Percentiles rank a stretch among this genome's conserved stretches.
Conservation (phyloP, 2,888 invertebrate genomes). For the Rhagonycha fulva region DNA sequence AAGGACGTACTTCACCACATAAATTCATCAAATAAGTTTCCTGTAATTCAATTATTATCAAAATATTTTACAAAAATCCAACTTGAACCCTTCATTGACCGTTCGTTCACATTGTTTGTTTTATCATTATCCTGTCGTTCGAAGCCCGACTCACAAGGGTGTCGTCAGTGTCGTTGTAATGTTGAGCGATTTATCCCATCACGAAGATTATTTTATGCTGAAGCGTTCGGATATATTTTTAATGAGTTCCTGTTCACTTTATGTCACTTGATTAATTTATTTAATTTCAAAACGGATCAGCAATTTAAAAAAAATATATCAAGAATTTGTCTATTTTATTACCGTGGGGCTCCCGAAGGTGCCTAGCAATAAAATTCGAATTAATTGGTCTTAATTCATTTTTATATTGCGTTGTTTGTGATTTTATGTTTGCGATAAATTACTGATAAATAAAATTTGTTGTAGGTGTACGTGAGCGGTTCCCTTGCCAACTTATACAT, state of each 20-base stretch:
- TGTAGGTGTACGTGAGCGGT: constrained; percentile 72
- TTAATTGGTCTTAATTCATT: background rate
- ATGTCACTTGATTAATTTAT: background rate
- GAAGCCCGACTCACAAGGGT: background rate
- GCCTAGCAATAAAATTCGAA: background rate
- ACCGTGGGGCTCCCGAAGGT: background rate
- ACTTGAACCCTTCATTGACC: background rate
- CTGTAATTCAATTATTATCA: background rate
- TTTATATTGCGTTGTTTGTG: background rate
- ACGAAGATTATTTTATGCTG: background rate
- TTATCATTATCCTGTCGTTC: background rate
- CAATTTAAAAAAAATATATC: background rate
- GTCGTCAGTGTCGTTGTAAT: background rate
- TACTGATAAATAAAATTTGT: constrained; percentile 28
- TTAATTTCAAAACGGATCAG: background rate
- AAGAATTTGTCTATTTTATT: background rate
- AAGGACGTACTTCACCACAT: background rate
- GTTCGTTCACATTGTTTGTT: background rate
- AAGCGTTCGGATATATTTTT: background rate
- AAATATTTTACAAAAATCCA: background rate
- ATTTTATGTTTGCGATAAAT: background rate
- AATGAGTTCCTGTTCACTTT: background rate
- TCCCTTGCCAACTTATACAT: constrained; percentile 76
- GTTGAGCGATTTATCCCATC: background rate
- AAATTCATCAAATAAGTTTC: background rate